Percentiles rank a stretch among this genome's conserved stretches.
phyloP scores from a whole-genome alignment of 2,888 invertebrate species.

The Brassicogethes aeneus region DNA sequence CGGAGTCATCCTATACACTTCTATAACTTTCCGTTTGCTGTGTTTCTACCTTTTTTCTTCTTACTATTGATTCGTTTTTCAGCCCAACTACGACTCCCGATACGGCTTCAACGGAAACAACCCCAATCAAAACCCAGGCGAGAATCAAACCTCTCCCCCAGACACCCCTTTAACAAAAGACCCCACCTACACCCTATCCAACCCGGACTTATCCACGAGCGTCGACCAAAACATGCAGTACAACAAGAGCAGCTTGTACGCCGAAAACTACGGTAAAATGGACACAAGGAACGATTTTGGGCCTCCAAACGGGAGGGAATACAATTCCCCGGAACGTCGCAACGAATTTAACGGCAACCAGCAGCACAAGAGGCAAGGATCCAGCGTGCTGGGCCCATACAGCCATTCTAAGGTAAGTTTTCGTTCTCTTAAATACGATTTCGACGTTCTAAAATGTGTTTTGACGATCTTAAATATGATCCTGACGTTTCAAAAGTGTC shows the following conservation, averaged over 20 bases:
- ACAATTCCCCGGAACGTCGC: slow-evolving; percentile 19
- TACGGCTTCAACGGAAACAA: slow-evolving; percentile 35
- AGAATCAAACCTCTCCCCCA: slow-evolving; percentile 22
- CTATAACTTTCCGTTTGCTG: not conserved
- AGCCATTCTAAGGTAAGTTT: slow-evolving; percentile 32
- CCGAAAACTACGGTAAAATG: slow-evolving; percentile 14
- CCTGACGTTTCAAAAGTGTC: too few relatives aligned
- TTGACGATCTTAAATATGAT: too few relatives aligned
- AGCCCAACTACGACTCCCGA: slow-evolving; percentile 38
- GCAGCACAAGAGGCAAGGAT: slow-evolving; percentile 37
- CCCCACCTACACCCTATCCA: slow-evolving; percentile 30
- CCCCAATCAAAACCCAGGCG: slow-evolving; percentile 10
- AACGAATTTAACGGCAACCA: slow-evolving; percentile 24
- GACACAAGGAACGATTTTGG: slow-evolving; percentile 20
- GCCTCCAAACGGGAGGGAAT: slow-evolving; percentile 10
- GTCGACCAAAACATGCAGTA: slow-evolving; percentile 27
- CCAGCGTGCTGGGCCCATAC: slow-evolving; percentile 35
- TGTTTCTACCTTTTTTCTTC: slow-evolving; percentile 2
- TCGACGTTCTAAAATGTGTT: too few relatives aligned
- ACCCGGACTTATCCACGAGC: slow-evolving; percentile 30
- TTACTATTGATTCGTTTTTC: slow-evolving; percentile 11
- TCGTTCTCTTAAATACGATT: too few relatives aligned
- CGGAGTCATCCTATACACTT: too few relatives aligned
- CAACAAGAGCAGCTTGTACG: slow-evolving; percentile 23
- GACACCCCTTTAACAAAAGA: slow-evolving; percentile 30